Base-by-base conservation (phyloP, 2,113 vertebrate species). In the Cepphus grylle region DNA sequence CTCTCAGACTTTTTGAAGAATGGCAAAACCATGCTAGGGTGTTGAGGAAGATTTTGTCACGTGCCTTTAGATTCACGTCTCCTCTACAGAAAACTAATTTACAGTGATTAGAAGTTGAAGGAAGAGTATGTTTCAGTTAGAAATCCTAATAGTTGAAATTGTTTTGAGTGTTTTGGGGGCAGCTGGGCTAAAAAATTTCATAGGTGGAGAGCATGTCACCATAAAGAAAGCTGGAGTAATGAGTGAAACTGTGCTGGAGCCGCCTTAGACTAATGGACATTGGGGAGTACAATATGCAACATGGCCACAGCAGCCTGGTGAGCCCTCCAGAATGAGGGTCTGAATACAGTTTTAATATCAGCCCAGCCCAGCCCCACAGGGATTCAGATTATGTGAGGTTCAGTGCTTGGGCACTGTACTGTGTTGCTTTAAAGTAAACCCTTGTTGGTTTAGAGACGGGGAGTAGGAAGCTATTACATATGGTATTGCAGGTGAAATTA, bases 61-160 rank as follows among this genome's bases (percentile, higher is more conserved):
- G 1, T 58, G 15, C 36, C 22, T 45, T 6, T 70, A 29, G 0
- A 1, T 50, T 67, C 40, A 55, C 12, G 2, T 19, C 52, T n/a
- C 45, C 29, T 78, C 4, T 0, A 40, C 8, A 72, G 16, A 21
- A 66, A 59, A 26, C 13, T 53, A 72, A 66, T 22, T 40, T 71
- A 66, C 16, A 42, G 13, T 72, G 34, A 42, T 47, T 58, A 40
- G 43, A 53, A 78, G 9, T 16, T 93, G 49, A 88, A 65, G 23
- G 32, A 67, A 62, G 18, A 47, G 25, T 20, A 8, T 40, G 15
- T 59, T 93, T 83, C 40, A 66, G 19, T 29, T 63, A 47, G 25
- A 66, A 15, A 27, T 42, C 17, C 59, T 15, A 59, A 32, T 9
- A 88, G 6, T 2, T 69, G 21, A 36, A 67, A 34, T 19, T 50